Evolutionary conservation across 2,888 invertebrate genomes (phyloP).

Genomic region (Synanthedon tipuliformis): DNA sequence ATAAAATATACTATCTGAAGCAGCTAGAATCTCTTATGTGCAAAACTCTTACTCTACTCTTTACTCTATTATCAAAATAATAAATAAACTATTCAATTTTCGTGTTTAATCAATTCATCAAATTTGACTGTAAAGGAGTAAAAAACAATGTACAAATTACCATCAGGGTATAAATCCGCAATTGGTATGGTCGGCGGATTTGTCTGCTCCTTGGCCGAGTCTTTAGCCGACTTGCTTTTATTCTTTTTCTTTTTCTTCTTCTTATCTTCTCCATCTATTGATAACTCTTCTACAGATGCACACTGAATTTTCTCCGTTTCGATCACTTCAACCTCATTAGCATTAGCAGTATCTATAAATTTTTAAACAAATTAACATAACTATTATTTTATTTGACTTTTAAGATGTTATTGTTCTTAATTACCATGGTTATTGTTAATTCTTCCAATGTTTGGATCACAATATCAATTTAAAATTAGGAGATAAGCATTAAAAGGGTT

Average conservation of each 20-base stretch:
- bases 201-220: constrained; percentile 72
- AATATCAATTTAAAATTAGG: too few relatives aligned
- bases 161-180: constrained; percentile 85
- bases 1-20: too few relatives aligned
- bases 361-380: too few relatives aligned
- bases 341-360: too few relatives aligned
- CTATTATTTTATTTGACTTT: too few relatives aligned
- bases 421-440: constrained; percentile 5
- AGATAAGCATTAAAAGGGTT: too few relatives aligned
- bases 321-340: too few relatives aligned
- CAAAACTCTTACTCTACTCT: too few relatives aligned
- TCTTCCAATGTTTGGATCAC: not conserved
- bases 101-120: not conserved
- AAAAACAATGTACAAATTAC: constrained; percentile 29
- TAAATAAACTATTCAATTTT: too few relatives aligned
- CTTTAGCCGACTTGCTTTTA: constrained; percentile 64
- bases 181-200: constrained; percentile 91
- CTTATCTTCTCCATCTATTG: constrained; percentile 65
- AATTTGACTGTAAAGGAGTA: not conserved
- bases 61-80: too few relatives aligned
- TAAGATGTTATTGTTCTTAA: constrained; percentile 12
- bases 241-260: constrained; percentile 77
- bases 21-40: too few relatives aligned
- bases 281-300: constrained; percentile 52
- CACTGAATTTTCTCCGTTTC: constrained; percentile 35